Percentiles rank a stretch among this genome's conserved stretches.
These are phyloP conservation scores for Zaprionus davidi DNA, from an alignment of 1,140 invertebrate species.

Conservation along the genomic window DNA sequence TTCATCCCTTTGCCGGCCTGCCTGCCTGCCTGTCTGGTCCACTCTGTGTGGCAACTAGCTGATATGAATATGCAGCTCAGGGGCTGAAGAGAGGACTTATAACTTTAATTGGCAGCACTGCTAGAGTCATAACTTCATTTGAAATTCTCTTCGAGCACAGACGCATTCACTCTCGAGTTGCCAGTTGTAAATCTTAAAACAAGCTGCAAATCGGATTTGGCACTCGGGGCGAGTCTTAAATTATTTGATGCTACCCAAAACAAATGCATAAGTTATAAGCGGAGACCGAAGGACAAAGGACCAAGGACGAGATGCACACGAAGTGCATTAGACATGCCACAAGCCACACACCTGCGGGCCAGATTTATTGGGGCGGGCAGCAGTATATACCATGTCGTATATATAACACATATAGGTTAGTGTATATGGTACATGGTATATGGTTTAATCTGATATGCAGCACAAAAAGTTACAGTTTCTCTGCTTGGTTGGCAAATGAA, in stretches of 20 bases:
- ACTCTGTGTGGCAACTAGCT: not conserved
- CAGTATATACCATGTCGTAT: not conserved
- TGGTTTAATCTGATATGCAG: not conserved
- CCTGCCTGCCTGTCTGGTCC: not conserved
- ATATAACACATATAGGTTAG: not conserved
- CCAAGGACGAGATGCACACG: not conserved
- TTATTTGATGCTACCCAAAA: slow-evolving; percentile 58
- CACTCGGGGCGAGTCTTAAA: slow-evolving; percentile 71
- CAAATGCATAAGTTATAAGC: slow-evolving; percentile 65
- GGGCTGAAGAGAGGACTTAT: slow-evolving; percentile 13
- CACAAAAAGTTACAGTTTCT: slow-evolving; percentile 23
- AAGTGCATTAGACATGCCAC: slow-evolving; percentile 10
- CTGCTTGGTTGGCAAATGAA: slow-evolving; percentile 19
- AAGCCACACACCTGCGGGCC: slow-evolving; percentile 6
- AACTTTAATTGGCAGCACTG: slow-evolving; percentile 58
- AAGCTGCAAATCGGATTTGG: slow-evolving; percentile 70
- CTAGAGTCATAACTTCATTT: slow-evolving; percentile 43
- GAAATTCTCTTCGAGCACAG: slow-evolving; percentile 51
- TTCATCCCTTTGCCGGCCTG: slow-evolving; percentile 10
- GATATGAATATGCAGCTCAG: slow-evolving; percentile 23
- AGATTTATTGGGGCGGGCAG: not conserved
- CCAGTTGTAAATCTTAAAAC: slow-evolving; percentile 2
- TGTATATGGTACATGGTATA: not conserved
- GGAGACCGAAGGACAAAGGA: not conserved
- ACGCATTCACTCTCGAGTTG: slow-evolving; percentile 3